Conservation (phyloP, 2,888 invertebrate species). For the Pollenia amentaria region DNA sequence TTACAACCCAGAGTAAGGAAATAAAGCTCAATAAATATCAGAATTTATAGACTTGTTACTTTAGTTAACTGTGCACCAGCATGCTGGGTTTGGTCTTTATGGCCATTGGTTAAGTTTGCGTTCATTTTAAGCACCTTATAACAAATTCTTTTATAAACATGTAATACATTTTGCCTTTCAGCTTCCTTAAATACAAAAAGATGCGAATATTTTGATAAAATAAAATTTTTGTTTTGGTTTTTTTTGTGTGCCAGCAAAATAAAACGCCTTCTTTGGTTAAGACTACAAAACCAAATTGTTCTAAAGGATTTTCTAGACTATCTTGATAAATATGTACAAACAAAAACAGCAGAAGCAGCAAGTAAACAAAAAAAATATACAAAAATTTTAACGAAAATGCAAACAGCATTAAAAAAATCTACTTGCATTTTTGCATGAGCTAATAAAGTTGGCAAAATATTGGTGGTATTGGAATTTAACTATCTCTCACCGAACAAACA, state of each 20-base stretch:
- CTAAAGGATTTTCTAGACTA: conserved; percentile 75
- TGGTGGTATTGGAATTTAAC: conserved; percentile 75
- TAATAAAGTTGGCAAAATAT: conserved; percentile 77
- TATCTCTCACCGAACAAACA: conserved; percentile 60
- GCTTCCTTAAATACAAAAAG: conserved; percentile 74
- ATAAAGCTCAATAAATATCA: conserved; percentile 33
- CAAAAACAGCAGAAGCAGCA: conserved; percentile 20
- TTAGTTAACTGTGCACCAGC: conserved; percentile 68
- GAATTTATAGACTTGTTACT: conserved; percentile 73
- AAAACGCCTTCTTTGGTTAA: conserved; percentile 66
- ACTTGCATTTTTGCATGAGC: conserved; percentile 75
- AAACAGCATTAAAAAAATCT: conserved; percentile 57
- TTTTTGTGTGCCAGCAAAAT: conserved; percentile 11
- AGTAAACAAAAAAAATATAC: conserved; percentile 23
- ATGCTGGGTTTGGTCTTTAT: conserved; percentile 65
- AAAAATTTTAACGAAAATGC: conserved; percentile 61
- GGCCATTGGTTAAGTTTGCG: conserved; percentile 53
- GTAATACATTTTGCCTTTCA: conserved; percentile 70
- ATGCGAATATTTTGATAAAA: conserved; percentile 76
- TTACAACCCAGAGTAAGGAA: neutral
- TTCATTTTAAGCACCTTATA: conserved; percentile 70
- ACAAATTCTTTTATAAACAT: conserved; percentile 74
- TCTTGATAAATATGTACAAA: conserved; percentile 70
- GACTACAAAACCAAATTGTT: conserved; percentile 56
- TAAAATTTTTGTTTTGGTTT: conserved; percentile 34